A percentile compares a stretch with the other conserved stretches of the same genome.
These are phyloP conservation scores for Sinhomidia bicolor DNA, from an alignment of 2,888 invertebrate species.

Conservation along the genomic window DNA sequence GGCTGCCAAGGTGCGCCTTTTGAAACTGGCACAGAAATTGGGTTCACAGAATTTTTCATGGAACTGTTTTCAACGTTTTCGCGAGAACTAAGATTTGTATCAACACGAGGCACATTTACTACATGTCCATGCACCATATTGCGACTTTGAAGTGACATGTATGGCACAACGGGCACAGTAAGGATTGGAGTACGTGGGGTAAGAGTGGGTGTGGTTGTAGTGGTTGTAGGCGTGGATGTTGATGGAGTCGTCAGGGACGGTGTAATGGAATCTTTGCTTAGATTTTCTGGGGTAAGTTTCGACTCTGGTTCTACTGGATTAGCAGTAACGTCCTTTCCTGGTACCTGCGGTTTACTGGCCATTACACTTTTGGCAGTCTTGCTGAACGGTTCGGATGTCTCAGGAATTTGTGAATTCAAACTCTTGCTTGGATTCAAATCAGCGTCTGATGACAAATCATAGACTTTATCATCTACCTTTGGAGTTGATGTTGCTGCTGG, in stretches of 20 bases:
- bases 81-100: conserved; percentile 63
- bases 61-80: conserved; percentile 69
- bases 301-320: conserved; percentile 48
- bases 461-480: conserved; percentile 74
- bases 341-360: conserved; percentile 46
- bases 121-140: conserved; percentile 76
- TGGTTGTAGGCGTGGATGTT: conserved; percentile 64
- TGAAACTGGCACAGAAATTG: conserved; percentile 28
- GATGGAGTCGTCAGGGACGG: conserved; percentile 53
- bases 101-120: conserved; percentile 75
- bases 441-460: conserved; percentile 73
- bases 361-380: conserved; percentile 44
- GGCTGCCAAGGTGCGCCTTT: conserved; percentile 80
- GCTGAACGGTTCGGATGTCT: conserved; percentile 51
- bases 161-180: conserved; percentile 80
- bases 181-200: conserved; percentile 77
- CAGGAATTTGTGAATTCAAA: conserved; percentile 33
- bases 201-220: conserved; percentile 79
- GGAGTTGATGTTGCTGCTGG: conserved; percentile 34
- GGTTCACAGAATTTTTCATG: conserved; percentile 72
- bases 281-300: conserved; percentile 72
- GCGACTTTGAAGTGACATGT: conserved; percentile 78
- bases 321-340: conserved; percentile 19
- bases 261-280: conserved; percentile 61
- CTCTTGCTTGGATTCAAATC: conserved; percentile 70